Conservation (phyloP, 1,140 invertebrate genomes). For the Lysiphlebus fabarum region DNA sequence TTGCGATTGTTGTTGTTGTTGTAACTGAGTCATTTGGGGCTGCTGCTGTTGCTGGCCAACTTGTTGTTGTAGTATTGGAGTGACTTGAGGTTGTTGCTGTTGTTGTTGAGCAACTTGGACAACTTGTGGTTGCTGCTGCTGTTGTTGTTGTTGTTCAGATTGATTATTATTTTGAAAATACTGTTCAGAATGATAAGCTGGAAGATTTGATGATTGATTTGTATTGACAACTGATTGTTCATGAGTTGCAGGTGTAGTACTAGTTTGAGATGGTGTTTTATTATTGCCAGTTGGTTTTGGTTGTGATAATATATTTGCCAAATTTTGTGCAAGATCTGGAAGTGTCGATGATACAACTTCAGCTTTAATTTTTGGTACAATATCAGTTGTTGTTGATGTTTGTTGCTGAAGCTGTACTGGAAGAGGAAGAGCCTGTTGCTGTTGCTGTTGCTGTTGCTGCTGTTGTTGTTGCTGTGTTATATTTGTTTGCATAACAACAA, state of each 20-base stretch:
- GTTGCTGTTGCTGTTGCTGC: neutral
- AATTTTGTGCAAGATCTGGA: slow-evolving; percentile 51
- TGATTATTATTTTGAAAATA: slow-evolving; percentile 47
- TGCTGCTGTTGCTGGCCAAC: slow-evolving; percentile 7
- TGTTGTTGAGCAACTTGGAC: slow-evolving; percentile 1
- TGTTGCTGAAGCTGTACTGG: slow-evolving; percentile 23
- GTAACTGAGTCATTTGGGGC: slow-evolving; percentile 24
- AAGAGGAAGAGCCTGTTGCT: slow-evolving; percentile 9
- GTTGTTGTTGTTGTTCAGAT: slow-evolving; percentile 38
- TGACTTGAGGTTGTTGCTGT: slow-evolving; percentile 6
- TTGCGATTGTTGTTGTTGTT: slow-evolving; percentile 27
- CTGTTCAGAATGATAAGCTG: slow-evolving; percentile 42
- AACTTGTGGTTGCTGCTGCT: slow-evolving; percentile 22
- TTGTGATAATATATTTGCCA: slow-evolving; percentile 53
- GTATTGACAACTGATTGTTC: slow-evolving; percentile 23
- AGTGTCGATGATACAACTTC: slow-evolving; percentile 52
- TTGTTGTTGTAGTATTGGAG: neutral
- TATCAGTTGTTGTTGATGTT: slow-evolving; percentile 26
- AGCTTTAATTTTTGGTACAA: slow-evolving; percentile 43
- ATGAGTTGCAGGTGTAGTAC: slow-evolving; percentile 17
- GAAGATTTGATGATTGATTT: slow-evolving; percentile 24
- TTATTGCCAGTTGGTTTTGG: slow-evolving; percentile 44
- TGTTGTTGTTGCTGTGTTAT: neutral
- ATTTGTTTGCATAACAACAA: neutral
- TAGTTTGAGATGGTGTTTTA: slow-evolving; percentile 17